phyloP scores from a whole-genome alignment of 2,113 vertebrate species.

The Fregetta grallaria region DNA sequence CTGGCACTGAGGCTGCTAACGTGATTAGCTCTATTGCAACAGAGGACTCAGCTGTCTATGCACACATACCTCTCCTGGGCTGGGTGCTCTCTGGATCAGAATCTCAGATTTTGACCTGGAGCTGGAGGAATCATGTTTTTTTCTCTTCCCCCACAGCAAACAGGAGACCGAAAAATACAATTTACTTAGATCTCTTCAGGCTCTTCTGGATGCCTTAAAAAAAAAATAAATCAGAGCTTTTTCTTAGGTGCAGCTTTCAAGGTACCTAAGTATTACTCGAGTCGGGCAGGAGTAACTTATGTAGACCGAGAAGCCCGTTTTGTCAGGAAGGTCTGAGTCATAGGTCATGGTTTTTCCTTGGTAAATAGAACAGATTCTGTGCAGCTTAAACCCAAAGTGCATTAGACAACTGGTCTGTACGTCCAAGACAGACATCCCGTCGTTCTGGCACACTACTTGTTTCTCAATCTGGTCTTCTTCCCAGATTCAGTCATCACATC shows the following conservation, averaged over 20 bases:
- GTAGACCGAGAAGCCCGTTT: conserved; percentile 1
- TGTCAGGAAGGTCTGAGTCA: conserved; percentile 39
- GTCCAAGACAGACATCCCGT: background rate
- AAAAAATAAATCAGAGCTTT: conserved; percentile 52
- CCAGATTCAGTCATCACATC: conserved; percentile 41
- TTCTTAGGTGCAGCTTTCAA: conserved; percentile 49
- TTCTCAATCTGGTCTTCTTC: conserved; percentile 39
- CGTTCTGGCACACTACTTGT: background rate
- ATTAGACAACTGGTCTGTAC: conserved; percentile 14
- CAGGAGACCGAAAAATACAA: conserved; percentile 63
- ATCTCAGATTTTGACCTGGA: conserved; percentile 61
- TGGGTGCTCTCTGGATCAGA: conserved; percentile 64
- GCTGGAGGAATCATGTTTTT: conserved; percentile 56
- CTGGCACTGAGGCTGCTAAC: conserved; percentile 13
- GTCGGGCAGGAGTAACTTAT: background rate
- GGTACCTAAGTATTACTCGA: background rate
- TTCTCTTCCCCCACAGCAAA: conserved; percentile 58
- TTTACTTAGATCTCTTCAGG: conserved; percentile 61
- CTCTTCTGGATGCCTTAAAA: conserved; percentile 60
- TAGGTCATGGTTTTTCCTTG: conserved; percentile 4
- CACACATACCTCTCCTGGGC: conserved; percentile 55
- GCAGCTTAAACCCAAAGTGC: background rate
- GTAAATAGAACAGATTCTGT: conserved; percentile 16
- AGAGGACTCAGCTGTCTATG: conserved; percentile 5
- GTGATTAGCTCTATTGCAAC: background rate